phyloP scores from a whole-genome alignment of 2,797 vertebrate species.

The Melanotaenia boesemani region DNA sequence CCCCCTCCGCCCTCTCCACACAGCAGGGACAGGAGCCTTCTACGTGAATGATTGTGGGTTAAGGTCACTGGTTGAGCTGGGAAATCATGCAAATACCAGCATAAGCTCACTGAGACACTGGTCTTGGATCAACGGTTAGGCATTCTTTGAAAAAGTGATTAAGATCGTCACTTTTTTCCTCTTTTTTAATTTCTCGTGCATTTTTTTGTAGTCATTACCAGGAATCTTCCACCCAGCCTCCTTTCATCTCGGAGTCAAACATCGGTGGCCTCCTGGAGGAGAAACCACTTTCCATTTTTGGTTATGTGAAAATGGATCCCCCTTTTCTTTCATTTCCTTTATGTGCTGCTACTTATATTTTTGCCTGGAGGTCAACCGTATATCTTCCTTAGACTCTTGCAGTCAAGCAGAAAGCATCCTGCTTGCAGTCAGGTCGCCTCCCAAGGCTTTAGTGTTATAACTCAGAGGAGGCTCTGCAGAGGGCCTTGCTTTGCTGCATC shows the following conservation, averaged over 20 bases:
- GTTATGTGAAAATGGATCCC: constrained; percentile 47
- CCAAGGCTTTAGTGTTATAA: constrained; percentile 63
- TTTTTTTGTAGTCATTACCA: too few relatives aligned
- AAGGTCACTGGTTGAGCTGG: constrained; percentile 41
- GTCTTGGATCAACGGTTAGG: constrained; percentile 31
- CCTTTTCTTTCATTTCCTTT: constrained; percentile 58
- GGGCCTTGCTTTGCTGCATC: constrained; percentile 63
- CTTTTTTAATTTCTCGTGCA: too few relatives aligned
- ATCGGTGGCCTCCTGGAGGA: constrained; percentile 29
- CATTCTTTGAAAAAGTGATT: too few relatives aligned
- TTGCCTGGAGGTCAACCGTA: constrained; percentile 55
- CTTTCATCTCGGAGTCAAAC: constrained; percentile 22
- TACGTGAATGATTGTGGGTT: constrained; percentile 31
- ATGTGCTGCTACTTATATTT: constrained; percentile 67
- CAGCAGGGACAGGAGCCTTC: constrained; percentile 50
- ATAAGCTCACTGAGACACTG: constrained; percentile 26
- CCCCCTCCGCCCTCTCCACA: constrained; percentile 22
- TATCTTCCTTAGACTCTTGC: constrained; percentile 56
- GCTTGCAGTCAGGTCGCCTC: constrained; percentile 52
- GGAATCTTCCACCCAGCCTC: too few relatives aligned
- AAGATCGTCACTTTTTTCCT: too few relatives aligned
- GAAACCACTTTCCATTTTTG: constrained; percentile 46
- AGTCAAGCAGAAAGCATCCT: constrained; percentile 58
- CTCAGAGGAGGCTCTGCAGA: constrained; percentile 58
- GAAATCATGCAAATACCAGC: constrained; percentile 44